Conservation (phyloP, 1,140 invertebrate genomes). For the Anadara kagoshimensis region DNA sequence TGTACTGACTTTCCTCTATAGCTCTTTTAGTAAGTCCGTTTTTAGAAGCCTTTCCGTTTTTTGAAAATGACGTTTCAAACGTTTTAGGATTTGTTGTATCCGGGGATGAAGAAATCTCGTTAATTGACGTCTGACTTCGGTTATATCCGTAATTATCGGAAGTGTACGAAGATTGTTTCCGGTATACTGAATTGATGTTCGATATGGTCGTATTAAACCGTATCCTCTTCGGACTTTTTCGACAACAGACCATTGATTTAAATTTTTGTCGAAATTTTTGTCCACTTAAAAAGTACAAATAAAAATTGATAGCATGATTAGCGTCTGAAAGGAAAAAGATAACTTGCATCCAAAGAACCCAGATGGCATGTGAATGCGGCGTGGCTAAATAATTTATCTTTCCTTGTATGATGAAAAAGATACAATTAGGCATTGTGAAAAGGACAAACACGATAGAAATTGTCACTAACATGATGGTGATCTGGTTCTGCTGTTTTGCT, state of each 20-base stretch:
- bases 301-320: constrained; percentile 64
- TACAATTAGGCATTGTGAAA: constrained; percentile 58
- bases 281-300: constrained; percentile 61
- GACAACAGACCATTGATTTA: constrained; percentile 45
- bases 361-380: constrained; percentile 26
- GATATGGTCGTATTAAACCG: too few relatives aligned
- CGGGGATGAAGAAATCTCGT: too few relatives aligned
- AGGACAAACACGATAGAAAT: constrained; percentile 55
- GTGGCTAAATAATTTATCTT: constrained; percentile 35
- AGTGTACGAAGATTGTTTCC: too few relatives aligned
- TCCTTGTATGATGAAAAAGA: constrained; percentile 54
- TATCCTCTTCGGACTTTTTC: too few relatives aligned
- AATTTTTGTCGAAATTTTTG: constrained; percentile 58
- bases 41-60: too few relatives aligned
- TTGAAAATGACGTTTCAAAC: too few relatives aligned
- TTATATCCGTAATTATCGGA: too few relatives aligned
- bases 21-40: too few relatives aligned
- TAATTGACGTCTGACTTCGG: too few relatives aligned
- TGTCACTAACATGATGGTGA: constrained; percentile 63
- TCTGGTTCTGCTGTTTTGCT: constrained; percentile 51
- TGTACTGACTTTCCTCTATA: too few relatives aligned
- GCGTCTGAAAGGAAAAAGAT: constrained; percentile 55
- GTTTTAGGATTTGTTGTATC: too few relatives aligned
- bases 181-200: too few relatives aligned
- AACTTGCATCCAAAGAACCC: constrained; percentile 44